Percentiles rank a stretch among this genome's conserved stretches.
Conservation (phyloP, 2,797 vertebrate species). For the Lutjanus campechanus region DNA sequence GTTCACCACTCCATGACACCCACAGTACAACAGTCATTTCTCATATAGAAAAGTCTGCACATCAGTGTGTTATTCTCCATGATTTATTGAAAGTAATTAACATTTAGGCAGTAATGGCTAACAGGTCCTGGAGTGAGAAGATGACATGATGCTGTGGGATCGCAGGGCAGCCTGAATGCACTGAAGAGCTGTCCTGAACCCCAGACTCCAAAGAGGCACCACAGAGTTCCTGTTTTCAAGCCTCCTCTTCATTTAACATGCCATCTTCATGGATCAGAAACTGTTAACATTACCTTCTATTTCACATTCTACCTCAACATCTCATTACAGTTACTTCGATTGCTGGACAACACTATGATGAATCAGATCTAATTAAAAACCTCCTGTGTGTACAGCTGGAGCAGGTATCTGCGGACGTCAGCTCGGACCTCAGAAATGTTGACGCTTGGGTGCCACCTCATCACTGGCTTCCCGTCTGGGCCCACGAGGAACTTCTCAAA, state of each 20-base stretch:
- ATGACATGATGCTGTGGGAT: constrained; percentile 75
- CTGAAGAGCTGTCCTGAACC: constrained; percentile 85
- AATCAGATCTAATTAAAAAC: constrained; percentile 41
- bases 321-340: constrained; percentile 8
- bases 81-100: constrained; percentile 80
- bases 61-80: constrained; percentile 34
- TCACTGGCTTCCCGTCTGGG: constrained; percentile 88
- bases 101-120: constrained; percentile 40
- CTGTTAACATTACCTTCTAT: constrained; percentile 38
- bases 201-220: constrained; percentile 87
- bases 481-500: constrained; percentile 98
- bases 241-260: constrained; percentile 90
- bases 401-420: constrained; percentile 84
- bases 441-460: constrained; percentile 91
- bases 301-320: constrained; percentile 5
- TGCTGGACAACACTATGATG: background rate
- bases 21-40: background rate
- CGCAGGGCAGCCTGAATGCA: constrained; percentile 92
- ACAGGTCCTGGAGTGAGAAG: constrained; percentile 71
- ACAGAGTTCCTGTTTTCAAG: constrained; percentile 91
- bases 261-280: constrained; percentile 59
- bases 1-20: background rate
- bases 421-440: constrained; percentile 82
- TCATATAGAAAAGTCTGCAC: constrained; percentile 25
- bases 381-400: constrained; percentile 32